Conservation (phyloP, 64 coral and sea anemone genomes). For the Stichodactyla mertensii region DNA sequence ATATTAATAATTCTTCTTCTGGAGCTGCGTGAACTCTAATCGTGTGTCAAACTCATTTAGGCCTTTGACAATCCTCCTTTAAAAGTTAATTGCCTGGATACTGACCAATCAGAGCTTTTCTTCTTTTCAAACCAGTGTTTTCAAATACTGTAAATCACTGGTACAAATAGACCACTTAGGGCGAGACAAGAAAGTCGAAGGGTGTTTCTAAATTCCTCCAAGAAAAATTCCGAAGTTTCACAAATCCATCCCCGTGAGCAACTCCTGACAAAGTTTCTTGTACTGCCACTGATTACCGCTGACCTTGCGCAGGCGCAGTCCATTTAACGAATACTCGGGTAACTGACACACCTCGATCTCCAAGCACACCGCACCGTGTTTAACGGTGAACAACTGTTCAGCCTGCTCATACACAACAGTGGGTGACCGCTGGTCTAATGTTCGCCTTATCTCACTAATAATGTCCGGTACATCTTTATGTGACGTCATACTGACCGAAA, state of each 20-base stretch:
- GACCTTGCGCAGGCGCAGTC: constrained; percentile 78
- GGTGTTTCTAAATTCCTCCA: neutral
- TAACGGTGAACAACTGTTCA: constrained; percentile 80
- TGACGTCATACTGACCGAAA: constrained; percentile 86
- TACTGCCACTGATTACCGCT: constrained; percentile 94
- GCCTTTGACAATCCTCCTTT: neutral
- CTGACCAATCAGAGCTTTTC: neutral
- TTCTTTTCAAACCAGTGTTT: neutral
- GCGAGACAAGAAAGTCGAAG: neutral
- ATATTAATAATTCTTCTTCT: too few relatives aligned
- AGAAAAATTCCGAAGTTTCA: neutral
- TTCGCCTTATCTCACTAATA: constrained; percentile 76
- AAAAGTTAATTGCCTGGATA: neutral
- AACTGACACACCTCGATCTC: constrained; percentile 91
- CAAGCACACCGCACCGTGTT: constrained; percentile 74
- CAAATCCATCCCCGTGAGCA: constrained; percentile 87
- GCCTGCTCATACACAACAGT: constrained; percentile 76
- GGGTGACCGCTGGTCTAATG: constrained; percentile 73
- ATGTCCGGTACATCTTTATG: constrained; percentile 84
- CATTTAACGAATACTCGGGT: constrained; percentile 71
- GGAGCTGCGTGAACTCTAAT: too few relatives aligned
- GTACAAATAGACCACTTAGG: neutral
- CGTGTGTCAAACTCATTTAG: neutral
- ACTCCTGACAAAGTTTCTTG: constrained; percentile 91
- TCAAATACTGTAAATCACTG: neutral